A percentile compares a stretch with the other conserved stretches of the same genome.
phyloP scores from a whole-genome alignment of 2,113 vertebrate species.

The Petroica traversi region DNA sequence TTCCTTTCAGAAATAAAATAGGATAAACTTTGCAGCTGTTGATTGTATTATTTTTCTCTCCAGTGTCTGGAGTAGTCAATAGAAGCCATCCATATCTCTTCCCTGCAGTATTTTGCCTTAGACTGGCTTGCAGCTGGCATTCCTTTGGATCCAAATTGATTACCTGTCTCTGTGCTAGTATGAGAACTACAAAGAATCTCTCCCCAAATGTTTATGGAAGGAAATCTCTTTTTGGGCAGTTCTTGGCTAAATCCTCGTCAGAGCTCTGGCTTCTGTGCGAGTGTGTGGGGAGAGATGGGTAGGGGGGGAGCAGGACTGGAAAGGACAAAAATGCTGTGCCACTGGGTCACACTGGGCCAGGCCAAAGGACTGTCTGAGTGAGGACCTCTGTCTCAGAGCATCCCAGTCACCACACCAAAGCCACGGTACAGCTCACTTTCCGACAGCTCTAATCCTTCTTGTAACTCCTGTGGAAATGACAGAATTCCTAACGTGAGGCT shows the following conservation, averaged over 20 bases:
- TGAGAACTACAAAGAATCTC: not conserved
- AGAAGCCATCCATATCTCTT: not conserved
- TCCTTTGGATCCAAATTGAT: not conserved
- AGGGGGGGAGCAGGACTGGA: not conserved
- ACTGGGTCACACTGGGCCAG: not conserved
- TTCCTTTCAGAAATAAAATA: not conserved
- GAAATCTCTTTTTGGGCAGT: not conserved
- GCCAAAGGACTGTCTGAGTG: not conserved
- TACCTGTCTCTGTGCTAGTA: not conserved
- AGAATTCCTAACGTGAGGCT: not conserved
- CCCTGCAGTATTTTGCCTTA: not conserved
- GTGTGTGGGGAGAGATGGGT: not conserved
- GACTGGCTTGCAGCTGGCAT: not conserved
- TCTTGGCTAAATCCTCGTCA: not conserved
- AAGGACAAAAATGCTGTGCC: not conserved
- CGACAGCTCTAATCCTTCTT: not conserved
- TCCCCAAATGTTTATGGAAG: not conserved
- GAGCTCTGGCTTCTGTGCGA: not conserved
- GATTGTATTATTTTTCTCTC: not conserved
- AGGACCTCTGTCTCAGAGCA: not conserved
- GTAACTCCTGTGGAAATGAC: not conserved
- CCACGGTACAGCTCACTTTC: accelerated
- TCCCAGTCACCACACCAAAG: not conserved
- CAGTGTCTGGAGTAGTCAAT: not conserved
- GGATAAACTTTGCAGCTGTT: not conserved